These are phyloP conservation scores for Charina bottae DNA, from an alignment of 2,113 vertebrate species.

Conservation along the genomic window DNA sequence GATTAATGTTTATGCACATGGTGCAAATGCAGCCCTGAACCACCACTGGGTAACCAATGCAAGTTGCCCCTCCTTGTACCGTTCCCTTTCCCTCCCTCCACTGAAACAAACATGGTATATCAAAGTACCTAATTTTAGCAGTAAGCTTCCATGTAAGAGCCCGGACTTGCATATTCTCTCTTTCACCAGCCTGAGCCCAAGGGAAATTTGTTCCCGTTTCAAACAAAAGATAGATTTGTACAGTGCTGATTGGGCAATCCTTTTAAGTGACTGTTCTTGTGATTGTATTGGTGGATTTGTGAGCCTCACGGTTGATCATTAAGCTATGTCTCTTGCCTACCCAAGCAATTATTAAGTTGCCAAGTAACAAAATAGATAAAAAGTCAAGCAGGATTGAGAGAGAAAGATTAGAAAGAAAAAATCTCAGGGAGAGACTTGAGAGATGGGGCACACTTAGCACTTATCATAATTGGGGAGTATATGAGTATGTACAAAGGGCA, in stretches of 20 bases:
- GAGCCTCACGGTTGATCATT: not conserved
- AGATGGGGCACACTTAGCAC: not conserved
- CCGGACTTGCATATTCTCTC: not conserved
- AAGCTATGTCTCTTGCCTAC: not conserved
- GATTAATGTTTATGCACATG: not conserved
- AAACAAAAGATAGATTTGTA: not conserved
- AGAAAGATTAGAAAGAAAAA: not conserved
- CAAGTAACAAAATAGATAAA: not conserved
- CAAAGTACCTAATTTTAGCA: not conserved
- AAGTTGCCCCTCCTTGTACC: not conserved
- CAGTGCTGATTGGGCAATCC: not conserved
- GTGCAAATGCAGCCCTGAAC: not conserved
- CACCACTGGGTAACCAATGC: not conserved
- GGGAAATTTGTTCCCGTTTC: not conserved
- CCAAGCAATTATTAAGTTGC: not conserved
- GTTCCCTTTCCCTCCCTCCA: not conserved
- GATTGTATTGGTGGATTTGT: not conserved
- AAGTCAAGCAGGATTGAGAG: not conserved
- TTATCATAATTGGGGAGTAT: not conserved
- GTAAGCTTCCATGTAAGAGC: not conserved
- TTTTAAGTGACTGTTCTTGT: not conserved
- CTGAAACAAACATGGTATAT: not conserved
- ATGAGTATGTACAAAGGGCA: conserved; percentile 41
- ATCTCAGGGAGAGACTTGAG: not conserved
- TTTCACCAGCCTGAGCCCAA: not conserved